phyloP scores from a whole-genome alignment of 2,888 invertebrate species.

The Hypolimnas misippus region DNA sequence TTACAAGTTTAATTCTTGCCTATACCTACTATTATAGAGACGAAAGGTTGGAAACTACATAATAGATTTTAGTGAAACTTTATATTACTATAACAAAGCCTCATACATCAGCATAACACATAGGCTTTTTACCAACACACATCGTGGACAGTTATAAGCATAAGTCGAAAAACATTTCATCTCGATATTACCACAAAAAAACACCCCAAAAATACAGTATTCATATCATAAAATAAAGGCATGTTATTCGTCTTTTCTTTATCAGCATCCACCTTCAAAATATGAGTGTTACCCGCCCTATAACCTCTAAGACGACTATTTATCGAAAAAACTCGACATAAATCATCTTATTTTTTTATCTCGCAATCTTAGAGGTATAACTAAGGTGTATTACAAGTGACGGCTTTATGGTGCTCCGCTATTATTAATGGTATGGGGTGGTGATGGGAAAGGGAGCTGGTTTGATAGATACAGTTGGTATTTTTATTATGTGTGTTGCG shows the following conservation, averaged over 20 bases:
- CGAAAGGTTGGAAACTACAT: too few relatives aligned
- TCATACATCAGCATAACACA: too few relatives aligned
- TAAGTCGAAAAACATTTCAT: too few relatives aligned
- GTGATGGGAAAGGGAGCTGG: conserved; percentile 37
- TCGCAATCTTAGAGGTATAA: conserved; percentile 69
- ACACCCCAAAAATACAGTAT: conserved; percentile 56
- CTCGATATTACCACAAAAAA: too few relatives aligned
- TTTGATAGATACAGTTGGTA: conserved; percentile 14
- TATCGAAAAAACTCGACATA: conserved; percentile 69
- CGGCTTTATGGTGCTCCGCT: conserved; percentile 57
- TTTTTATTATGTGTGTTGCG: not conserved
- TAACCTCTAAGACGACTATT: conserved; percentile 79
- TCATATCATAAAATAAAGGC: conserved; percentile 63
- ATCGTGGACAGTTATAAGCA: too few relatives aligned
- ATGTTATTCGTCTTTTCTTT: conserved; percentile 75
- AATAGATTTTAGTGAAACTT: too few relatives aligned
- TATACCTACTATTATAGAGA: too few relatives aligned
- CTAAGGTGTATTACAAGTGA: conserved; percentile 48
- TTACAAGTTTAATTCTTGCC: too few relatives aligned
- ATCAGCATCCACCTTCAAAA: conserved; percentile 74
- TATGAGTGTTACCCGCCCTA: conserved; percentile 70
- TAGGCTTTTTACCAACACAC: too few relatives aligned
- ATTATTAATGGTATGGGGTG: conserved; percentile 52
- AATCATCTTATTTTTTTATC: conserved; percentile 74
- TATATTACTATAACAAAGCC: too few relatives aligned